A percentile compares a stretch with the other conserved stretches of the same genome.
Conservation (phyloP, 2,888 invertebrate genomes). For the Pogonocherus hispidulus region DNA sequence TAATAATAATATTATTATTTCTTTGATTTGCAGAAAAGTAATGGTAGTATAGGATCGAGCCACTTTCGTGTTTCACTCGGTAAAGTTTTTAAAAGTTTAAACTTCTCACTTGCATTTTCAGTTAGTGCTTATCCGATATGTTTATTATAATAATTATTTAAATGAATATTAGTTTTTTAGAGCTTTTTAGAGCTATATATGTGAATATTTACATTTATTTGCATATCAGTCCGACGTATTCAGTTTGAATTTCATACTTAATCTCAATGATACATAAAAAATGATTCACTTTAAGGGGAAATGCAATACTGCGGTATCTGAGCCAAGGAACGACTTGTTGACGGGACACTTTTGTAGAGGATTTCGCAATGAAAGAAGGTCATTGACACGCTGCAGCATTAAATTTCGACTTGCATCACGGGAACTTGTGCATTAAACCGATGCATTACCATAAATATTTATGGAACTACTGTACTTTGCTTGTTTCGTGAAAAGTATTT, state of each 20-base stretch:
- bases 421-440: conserved; percentile 33
- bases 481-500: conserved; percentile 13
- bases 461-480: conserved; percentile 1
- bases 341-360: conserved; percentile 20
- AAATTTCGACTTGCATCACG: conserved; percentile 31
- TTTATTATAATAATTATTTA: too few relatives aligned
- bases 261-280: background rate
- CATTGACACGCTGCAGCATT: conserved; percentile 35
- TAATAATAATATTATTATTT: too few relatives aligned
- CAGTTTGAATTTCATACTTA: background rate
- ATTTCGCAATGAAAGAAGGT: conserved; percentile 34
- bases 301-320: conserved; percentile 1
- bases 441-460: conserved; percentile 23
- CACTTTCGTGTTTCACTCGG: too few relatives aligned
- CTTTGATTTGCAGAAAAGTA: too few relatives aligned
- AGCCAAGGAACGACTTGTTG: conserved; percentile 13
- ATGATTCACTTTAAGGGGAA: background rate
- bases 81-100: too few relatives aligned
- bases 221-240: background rate
- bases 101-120: too few relatives aligned
- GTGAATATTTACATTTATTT: too few relatives aligned
- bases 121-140: too few relatives aligned
- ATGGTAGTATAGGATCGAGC: too few relatives aligned
- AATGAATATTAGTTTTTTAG: too few relatives aligned
- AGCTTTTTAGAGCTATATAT: too few relatives aligned